phyloP scores from a whole-genome alignment of 1,140 invertebrate species.

The Oppia nitens region DNA sequence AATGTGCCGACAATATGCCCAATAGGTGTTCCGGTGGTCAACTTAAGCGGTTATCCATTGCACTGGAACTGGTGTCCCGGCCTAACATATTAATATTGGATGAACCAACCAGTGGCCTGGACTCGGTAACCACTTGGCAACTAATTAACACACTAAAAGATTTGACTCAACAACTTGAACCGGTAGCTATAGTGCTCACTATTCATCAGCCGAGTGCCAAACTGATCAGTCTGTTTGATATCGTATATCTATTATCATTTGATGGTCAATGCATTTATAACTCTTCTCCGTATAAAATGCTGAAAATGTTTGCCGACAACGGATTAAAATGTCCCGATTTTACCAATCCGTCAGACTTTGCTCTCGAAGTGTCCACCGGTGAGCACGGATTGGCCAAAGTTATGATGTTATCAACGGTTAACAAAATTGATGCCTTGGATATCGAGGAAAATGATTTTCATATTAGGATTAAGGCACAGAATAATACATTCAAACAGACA shows the following conservation, averaged over 20 bases:
- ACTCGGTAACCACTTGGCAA: too few species aligned
- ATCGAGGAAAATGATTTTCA: too few species aligned
- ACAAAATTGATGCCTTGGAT: too few species aligned
- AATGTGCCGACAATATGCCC: too few species aligned
- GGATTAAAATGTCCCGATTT: conserved; percentile 7
- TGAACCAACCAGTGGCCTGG: too few species aligned
- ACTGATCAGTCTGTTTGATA: conserved; percentile 91
- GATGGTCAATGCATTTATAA: conserved; percentile 83
- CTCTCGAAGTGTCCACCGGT: conserved; percentile 14
- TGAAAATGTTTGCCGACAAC: neutral
- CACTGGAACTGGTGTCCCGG: conserved; percentile 86
- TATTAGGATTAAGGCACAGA: too few species aligned
- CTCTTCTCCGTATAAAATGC: conserved; percentile 35
- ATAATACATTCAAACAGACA: too few species aligned
- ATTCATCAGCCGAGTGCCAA: too few species aligned
- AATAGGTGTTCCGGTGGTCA: conserved; percentile 85
- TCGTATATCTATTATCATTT: conserved; percentile 60
- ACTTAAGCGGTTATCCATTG: conserved; percentile 76
- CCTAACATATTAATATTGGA: conserved; percentile 94
- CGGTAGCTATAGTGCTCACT: conserved; percentile 61
- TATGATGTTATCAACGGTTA: too few species aligned
- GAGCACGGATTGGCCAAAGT: too few species aligned
- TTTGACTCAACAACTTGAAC: neutral
- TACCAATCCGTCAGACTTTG: conserved; percentile 14
- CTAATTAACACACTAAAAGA: too few species aligned